Evolutionary conservation across 2,888 invertebrate genomes (phyloP), one percentile per base, ranked within the genome.

Genomic region (Ormyrus pomaceus): DNA sequence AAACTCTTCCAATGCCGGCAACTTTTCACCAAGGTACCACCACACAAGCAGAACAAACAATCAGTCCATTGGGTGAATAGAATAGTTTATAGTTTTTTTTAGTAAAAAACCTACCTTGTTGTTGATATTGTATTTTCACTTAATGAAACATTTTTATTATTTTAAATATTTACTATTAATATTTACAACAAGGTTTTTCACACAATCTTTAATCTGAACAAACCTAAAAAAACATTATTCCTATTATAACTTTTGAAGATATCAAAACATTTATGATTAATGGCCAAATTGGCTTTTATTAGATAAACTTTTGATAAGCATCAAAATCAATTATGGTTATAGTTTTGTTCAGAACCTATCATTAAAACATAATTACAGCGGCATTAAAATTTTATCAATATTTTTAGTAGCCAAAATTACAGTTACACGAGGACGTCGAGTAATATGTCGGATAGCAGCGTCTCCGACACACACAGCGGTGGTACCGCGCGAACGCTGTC

Each of bases 401-500:
- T 50, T 72, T 48, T 13, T 71, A 83, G 75, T 61, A 80, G 81
- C 59, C 82, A 83, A 81, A 88, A 87, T 83, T 89, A 89, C 86
- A 84, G 86, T 77, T 88, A 89, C 82, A 88, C 86, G 83, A 87
- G 88, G 75, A 84, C 87, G 65, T 86, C 89, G 58, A 90, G 88
- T 83, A 90, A 87, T 84, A 90, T 90, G 89, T 90, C 90, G 76
- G 90, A 90, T 84, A 90, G 90, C 85, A 90, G 90, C 79, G 86
- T 90, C 79, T 90, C 90, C 77, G 90, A 90, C 82, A 90, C 89
- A 5, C 89, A 90, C 83, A 90, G 90, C 75, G 90, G 90, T 61
- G 90, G 89, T 70, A 90, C 90, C 59, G 89, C 89, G 5, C 88
- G 88, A 84, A 90, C 90, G 61, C 84, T 90, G 82, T 90, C 90